These are phyloP conservation scores for Halichoeres trimaculatus DNA, from an alignment of 2,113 vertebrate genomes.

Conservation along the genomic window DNA sequence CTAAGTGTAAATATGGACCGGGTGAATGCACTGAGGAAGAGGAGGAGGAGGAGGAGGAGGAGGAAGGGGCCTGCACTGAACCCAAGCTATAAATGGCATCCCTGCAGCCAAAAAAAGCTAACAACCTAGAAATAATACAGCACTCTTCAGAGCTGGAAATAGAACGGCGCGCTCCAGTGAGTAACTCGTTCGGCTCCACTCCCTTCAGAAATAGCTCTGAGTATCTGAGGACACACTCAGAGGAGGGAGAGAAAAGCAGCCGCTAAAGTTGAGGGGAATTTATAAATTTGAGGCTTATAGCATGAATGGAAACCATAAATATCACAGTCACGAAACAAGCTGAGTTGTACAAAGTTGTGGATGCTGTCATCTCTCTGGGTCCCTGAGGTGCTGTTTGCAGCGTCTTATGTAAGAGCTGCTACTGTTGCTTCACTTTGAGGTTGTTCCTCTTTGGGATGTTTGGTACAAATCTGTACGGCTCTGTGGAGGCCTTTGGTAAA, in stretches of 20 bases:
- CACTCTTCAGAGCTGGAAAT: conserved; percentile 74
- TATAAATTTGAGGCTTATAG: conserved; percentile 63
- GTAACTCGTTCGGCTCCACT: conserved; percentile 54
- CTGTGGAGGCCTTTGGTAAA: neutral
- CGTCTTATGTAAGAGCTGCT: conserved; percentile 64
- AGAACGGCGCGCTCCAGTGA: conserved; percentile 69
- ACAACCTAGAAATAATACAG: conserved; percentile 75
- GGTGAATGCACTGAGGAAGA: conserved; percentile 17
- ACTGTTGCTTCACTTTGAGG: conserved; percentile 25
- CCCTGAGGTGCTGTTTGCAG: conserved; percentile 49
- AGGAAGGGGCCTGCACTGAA: conserved; percentile 12
- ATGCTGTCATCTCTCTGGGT: conserved; percentile 50
- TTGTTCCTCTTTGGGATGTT: conserved; percentile 20
- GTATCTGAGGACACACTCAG: conserved; percentile 67
- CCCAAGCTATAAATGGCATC: conserved; percentile 74
- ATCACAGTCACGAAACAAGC: conserved; percentile 58
- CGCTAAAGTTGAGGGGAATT: conserved; percentile 56
- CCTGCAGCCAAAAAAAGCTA: conserved; percentile 70
- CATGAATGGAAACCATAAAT: conserved; percentile 71
- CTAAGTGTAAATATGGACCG: conserved; percentile 46
- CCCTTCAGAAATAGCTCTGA: conserved; percentile 75
- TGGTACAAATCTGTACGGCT: conserved; percentile 13
- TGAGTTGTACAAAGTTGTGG: conserved; percentile 33
- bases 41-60: neutral
- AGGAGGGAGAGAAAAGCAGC: conserved; percentile 14